A percentile compares a stretch with the other conserved stretches of the same genome.
Conservation (phyloP, 2,113 vertebrate genomes). For the Pavo muticus region DNA sequence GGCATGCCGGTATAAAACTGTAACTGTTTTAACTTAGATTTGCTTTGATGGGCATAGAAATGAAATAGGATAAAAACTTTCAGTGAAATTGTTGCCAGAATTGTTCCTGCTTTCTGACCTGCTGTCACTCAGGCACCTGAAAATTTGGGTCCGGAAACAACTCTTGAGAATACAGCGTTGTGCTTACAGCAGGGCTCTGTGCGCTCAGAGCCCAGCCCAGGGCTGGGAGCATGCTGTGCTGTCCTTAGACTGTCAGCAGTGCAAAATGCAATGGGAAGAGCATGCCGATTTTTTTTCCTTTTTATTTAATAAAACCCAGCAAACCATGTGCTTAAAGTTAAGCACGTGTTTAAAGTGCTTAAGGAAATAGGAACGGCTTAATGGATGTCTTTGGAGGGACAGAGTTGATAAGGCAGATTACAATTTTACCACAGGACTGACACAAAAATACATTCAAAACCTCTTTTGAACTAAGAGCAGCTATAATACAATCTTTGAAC, state of each 20-base stretch:
- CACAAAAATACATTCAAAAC: conserved; percentile 20
- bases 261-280: background rate
- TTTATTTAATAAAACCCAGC: conserved; percentile 29
- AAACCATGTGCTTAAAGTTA: conserved; percentile 52
- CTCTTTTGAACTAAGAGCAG: conserved; percentile 15
- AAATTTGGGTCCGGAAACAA: background rate
- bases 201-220: background rate
- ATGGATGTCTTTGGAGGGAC: background rate
- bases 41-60: background rate
- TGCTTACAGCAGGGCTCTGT: background rate
- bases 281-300: background rate
- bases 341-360: conserved; percentile 4
- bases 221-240: background rate
- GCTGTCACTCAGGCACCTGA: background rate
- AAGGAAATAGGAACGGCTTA: background rate
- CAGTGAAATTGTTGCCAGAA: background rate
- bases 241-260: conserved; percentile 25
- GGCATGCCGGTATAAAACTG: background rate
- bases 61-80: background rate
- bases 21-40: background rate
- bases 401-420: conserved; percentile 3
- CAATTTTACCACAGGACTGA: conserved; percentile 7
- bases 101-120: background rate
- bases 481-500: background rate
- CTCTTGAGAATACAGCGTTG: conserved; percentile 2